Evolutionary conservation across 1,140 invertebrate genomes (phyloP).

Genomic region (Ooceraea biroi): DNA sequence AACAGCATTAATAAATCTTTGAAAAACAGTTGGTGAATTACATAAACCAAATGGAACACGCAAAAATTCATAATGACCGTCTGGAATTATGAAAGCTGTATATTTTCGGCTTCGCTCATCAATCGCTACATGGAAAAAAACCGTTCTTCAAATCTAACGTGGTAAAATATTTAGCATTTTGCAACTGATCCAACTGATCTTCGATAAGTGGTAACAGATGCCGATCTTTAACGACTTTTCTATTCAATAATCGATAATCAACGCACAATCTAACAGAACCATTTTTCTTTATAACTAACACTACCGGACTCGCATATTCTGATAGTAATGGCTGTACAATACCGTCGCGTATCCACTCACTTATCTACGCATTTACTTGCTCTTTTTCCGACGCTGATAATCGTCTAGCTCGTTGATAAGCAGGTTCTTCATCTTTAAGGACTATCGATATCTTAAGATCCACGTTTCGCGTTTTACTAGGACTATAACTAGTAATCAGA

Average conservation of each 20-base stretch:
- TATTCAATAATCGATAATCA: not conserved
- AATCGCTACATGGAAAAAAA: conserved; percentile 1
- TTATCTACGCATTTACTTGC: not conserved
- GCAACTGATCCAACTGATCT: not conserved
- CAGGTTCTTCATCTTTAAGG: conserved; percentile 14
- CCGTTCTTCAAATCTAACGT: not conserved
- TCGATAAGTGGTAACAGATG: not conserved
- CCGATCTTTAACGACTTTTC: not conserved
- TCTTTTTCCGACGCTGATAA: not conserved
- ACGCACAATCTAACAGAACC: not conserved
- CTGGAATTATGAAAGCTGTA: not conserved
- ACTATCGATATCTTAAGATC: not conserved
- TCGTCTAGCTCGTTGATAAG: conserved; percentile 19
- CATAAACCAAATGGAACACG: not conserved
- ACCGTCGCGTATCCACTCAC: not conserved
- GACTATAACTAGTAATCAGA: not conserved
- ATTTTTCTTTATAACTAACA: not conserved
- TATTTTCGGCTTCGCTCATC: not conserved
- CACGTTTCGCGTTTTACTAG: conserved; percentile 17
- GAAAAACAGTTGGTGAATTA: conserved; percentile 12
- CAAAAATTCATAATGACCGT: conserved; percentile 18
- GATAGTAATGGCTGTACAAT: not conserved
- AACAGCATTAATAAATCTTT: conserved; percentile 7
- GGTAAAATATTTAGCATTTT: not conserved
- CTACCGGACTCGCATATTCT: not conserved